Conservation (phyloP, 2,113 vertebrate species). For the Loxodonta africana region DNA sequence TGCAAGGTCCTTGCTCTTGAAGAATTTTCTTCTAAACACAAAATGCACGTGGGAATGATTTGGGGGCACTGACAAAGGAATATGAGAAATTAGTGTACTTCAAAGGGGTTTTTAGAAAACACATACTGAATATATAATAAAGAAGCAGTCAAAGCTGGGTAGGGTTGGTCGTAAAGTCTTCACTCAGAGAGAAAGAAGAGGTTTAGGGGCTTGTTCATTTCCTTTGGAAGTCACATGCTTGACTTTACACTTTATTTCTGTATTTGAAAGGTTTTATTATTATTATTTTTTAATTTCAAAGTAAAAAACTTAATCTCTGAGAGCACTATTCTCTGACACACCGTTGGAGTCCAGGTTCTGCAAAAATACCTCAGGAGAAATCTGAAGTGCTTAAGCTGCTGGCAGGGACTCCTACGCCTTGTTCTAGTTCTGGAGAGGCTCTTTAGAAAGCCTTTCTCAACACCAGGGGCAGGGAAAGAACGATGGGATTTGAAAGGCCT, state of each 20-base stretch:
- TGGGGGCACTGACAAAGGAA: neutral
- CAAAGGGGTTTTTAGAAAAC: slow-evolving; percentile 3
- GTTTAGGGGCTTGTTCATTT: neutral
- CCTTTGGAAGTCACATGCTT: neutral
- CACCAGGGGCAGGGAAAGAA: neutral
- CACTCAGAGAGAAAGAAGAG: neutral
- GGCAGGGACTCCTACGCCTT: neutral
- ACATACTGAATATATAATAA: neutral
- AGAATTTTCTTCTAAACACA: slow-evolving; percentile 35
- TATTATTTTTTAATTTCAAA: slow-evolving; percentile 23
- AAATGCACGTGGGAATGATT: neutral
- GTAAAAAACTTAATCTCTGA: slow-evolving; percentile 41
- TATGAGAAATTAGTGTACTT: neutral
- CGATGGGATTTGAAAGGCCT: neutral
- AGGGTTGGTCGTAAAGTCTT: neutral
- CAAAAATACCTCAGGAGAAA: slow-evolving; percentile 35
- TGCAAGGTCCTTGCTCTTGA: neutral
- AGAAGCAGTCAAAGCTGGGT: neutral
- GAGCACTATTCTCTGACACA: neutral
- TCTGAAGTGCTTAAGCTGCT: neutral
- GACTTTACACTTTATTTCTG: neutral
- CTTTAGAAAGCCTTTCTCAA: neutral
- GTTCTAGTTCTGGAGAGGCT: neutral
- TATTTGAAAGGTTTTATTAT: slow-evolving; percentile 24
- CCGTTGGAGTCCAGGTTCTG: neutral